Evolutionary conservation across 2,113 vertebrate genomes (phyloP).

Genomic region (Alethe diademata): DNA sequence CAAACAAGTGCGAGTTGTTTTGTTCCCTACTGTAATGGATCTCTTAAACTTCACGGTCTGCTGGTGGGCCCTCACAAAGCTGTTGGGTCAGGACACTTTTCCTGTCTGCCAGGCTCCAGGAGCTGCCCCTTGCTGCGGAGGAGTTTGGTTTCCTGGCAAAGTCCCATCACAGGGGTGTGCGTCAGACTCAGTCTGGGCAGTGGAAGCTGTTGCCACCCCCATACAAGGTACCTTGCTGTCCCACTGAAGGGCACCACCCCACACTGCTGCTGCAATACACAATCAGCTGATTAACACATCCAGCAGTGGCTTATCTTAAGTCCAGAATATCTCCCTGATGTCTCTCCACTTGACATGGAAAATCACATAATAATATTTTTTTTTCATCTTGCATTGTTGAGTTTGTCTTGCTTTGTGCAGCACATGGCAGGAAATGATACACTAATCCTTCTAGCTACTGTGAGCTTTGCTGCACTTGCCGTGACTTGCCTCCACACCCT

Average conservation of each 20-base stretch:
- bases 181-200: accelerated
- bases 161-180: not conserved
- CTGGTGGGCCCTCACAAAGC: not conserved
- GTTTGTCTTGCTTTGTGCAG: not conserved
- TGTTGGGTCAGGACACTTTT: not conserved
- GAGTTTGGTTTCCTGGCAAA: not conserved
- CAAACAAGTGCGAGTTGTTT: not conserved
- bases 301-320: not conserved
- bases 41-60: not conserved
- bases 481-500: not conserved
- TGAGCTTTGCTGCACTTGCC: not conserved
- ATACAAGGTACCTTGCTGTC: not conserved
- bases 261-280: not conserved
- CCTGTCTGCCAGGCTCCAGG: not conserved
- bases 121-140: not conserved
- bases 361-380: not conserved
- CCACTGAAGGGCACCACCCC: not conserved
- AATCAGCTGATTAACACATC: not conserved
- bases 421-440: not conserved
- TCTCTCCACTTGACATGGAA: not conserved
- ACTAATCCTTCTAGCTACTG: not conserved
- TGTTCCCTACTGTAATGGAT: not conserved
- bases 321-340: not conserved
- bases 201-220: not conserved
- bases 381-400: not conserved